A percentile compares a stretch with the other conserved stretches of the same genome.
phyloP scores from a whole-genome alignment of 2,797 vertebrate genomes.

The Carapus acus region DNA sequence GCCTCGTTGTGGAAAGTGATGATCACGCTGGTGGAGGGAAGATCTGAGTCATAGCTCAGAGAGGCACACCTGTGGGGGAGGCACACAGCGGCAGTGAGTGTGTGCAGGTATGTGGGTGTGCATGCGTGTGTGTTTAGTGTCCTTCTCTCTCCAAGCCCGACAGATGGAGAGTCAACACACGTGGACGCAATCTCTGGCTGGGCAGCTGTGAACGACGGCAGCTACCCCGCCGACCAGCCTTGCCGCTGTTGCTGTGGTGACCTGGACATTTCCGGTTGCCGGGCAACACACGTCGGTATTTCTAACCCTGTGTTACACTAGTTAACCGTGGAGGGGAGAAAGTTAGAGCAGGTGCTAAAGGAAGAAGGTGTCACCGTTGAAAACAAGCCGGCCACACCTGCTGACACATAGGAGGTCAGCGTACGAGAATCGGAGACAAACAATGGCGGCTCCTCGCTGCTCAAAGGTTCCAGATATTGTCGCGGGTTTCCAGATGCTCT shows the following conservation, averaged over 20 bases:
- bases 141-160: too few species aligned
- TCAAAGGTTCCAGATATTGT: too few species aligned
- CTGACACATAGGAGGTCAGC: too few species aligned
- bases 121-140: too few species aligned
- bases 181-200: not conserved
- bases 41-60: constrained; percentile 79
- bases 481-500: too few species aligned
- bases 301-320: constrained; percentile 30
- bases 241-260: constrained; percentile 41
- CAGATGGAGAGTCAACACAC: too few species aligned
- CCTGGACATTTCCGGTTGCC: constrained; percentile 46
- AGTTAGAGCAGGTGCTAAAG: not conserved
- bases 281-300: constrained; percentile 39
- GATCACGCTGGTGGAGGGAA: constrained; percentile 88
- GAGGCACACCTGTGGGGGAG: constrained; percentile 79
- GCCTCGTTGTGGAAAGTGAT: constrained; percentile 99
- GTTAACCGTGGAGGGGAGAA: constrained; percentile 17
- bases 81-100: not conserved
- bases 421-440: too few species aligned
- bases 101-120: too few species aligned
- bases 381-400: too few species aligned
- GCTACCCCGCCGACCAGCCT: constrained; percentile 5
- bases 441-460: too few species aligned
- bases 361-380: too few species aligned
- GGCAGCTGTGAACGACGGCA: constrained; percentile 11